Conservation (phyloP, 2,888 invertebrate genomes). For the Nesidiocoris tenuis region DNA sequence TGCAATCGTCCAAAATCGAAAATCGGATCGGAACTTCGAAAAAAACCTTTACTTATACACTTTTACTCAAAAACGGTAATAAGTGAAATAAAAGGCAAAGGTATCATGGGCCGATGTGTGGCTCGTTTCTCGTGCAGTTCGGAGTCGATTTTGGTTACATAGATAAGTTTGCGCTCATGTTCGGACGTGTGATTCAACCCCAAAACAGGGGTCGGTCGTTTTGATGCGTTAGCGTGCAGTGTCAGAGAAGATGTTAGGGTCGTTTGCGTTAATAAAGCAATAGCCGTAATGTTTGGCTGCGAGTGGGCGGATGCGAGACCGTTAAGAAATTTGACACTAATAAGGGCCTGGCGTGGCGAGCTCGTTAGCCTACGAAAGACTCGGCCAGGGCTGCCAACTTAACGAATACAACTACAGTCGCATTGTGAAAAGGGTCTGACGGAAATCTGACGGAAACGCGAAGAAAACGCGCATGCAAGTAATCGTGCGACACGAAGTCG, state of each 20-base stretch:
- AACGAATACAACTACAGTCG: slow-evolving; percentile 12
- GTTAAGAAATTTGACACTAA: slow-evolving; percentile 39
- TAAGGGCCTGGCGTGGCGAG: slow-evolving; percentile 37
- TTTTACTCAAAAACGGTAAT: too few species aligned
- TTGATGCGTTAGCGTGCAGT: background rate
- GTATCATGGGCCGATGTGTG: too few species aligned
- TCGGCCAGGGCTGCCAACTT: background rate
- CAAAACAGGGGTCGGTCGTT: too few species aligned
- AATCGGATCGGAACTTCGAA: too few species aligned
- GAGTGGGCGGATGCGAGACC: slow-evolving; percentile 14
- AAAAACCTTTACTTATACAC: too few species aligned
- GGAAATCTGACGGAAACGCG: background rate
- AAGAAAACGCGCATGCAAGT: slow-evolving; percentile 19
- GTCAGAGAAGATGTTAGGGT: slow-evolving; percentile 18
- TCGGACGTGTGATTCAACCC: too few species aligned
- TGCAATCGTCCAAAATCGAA: too few species aligned
- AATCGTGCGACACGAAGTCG: slow-evolving; percentile 21
- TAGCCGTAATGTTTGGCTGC: slow-evolving; percentile 2
- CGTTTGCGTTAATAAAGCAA: slow-evolving; percentile 18
- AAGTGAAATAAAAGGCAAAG: too few species aligned
- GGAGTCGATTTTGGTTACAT: too few species aligned
- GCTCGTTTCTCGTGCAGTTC: too few species aligned
- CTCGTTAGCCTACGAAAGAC: slow-evolving; percentile 29
- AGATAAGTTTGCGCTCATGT: too few species aligned
- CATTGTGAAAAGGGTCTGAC: background rate